Conservation (phyloP, 2,113 vertebrate genomes). For the Stigmatopora nigra region DNA sequence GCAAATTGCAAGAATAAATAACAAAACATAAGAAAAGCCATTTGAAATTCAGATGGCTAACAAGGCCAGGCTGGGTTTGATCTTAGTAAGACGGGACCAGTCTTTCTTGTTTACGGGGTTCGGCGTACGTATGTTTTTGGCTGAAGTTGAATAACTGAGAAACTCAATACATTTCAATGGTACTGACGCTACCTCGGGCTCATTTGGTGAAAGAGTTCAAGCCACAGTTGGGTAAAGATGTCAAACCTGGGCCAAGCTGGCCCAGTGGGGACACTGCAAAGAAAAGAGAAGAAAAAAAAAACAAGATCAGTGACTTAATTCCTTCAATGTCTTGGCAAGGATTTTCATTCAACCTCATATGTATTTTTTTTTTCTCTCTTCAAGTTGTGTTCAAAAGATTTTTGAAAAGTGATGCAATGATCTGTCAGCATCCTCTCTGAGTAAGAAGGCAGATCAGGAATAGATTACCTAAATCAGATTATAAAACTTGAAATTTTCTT, state of each 20-base stretch:
- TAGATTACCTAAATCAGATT: background rate
- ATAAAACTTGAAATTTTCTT: constrained; percentile 1
- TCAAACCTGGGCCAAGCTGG: constrained; percentile 1
- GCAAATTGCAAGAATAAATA: constrained; percentile 53
- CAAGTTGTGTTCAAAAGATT: background rate
- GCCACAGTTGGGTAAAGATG: background rate
- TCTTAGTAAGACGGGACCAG: constrained; percentile 21
- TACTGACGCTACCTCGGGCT: background rate
- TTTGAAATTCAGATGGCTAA: constrained; percentile 55
- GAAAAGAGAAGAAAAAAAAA: constrained; percentile 6
- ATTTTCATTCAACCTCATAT: background rate
- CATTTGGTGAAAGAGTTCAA: constrained; percentile 2
- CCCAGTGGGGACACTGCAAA: background rate
- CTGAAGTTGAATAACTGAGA: constrained; percentile 5
- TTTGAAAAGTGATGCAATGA: background rate
- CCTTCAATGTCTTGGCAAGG: background rate
- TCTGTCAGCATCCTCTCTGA: background rate
- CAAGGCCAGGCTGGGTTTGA: constrained; percentile 42
- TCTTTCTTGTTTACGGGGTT: constrained; percentile 12
- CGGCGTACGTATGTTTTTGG: constrained; percentile 9
- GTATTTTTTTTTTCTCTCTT: background rate
- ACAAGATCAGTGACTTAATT: background rate
- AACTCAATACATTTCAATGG: background rate
- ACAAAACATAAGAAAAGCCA: constrained; percentile 58
- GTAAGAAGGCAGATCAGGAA: background rate